Evolutionary conservation across 2,113 vertebrate genomes (phyloP).

Genomic region (Beaufortia kweichowensis): DNA sequence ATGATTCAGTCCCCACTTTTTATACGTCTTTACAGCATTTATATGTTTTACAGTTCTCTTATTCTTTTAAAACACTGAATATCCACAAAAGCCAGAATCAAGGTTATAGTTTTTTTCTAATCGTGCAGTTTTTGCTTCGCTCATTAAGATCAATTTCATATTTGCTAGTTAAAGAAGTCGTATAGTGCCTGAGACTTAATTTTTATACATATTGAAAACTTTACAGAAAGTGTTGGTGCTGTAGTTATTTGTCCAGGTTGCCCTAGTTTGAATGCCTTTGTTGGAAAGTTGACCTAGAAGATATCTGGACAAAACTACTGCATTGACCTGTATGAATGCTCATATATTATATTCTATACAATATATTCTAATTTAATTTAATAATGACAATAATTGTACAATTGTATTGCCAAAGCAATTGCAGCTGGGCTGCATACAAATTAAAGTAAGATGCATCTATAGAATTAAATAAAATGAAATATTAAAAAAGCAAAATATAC

Average conservation of each 20-base stretch:
- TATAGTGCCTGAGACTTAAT: no score
- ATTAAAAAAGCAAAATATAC: background rate
- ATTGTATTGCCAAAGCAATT: no score
- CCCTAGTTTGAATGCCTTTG: conserved; percentile 45
- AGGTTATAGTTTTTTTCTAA: background rate
- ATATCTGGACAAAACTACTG: conserved; percentile 4
- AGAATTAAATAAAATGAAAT: no score
- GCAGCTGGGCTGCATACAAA: no score
- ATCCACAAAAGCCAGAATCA: background rate
- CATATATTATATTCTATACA: background rate
- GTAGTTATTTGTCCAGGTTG: conserved; percentile 52
- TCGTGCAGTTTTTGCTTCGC: background rate
- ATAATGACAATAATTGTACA: no score
- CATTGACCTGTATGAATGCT: background rate
- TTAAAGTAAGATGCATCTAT: no score
- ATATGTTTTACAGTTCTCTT: background rate
- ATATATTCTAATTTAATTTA: no score
- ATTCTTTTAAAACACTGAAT: background rate
- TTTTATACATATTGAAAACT: no score
- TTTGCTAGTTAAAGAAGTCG: background rate
- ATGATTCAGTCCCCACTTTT: background rate
- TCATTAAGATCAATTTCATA: background rate
- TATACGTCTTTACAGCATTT: background rate
- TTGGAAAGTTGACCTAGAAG: conserved; percentile 41
- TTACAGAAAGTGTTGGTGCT: conserved; percentile 20